Base-by-base conservation (phyloP, 2,797 vertebrate species). In the Chloroceryle amazona region DNA sequence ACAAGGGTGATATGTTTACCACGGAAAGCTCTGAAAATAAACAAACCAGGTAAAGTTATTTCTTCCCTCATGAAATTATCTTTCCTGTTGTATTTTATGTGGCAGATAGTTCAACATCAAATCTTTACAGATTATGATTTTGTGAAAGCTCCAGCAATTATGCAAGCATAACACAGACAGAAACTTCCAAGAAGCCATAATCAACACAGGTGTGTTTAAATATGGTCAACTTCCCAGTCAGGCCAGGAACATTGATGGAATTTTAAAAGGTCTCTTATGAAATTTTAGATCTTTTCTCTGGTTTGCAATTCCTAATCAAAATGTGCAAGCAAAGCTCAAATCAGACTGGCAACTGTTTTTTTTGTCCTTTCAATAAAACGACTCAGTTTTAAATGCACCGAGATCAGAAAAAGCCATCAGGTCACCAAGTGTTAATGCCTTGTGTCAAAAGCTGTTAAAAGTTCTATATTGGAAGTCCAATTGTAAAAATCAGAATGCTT, bases 1-100 rank as follows among this genome's bases (percentile, higher is more conserved):
- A 99, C 99, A 94, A 99, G 98, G 14, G 99, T 99, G 95, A 99
- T 99, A 91, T 99, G 99, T 93, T 99, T 99, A 90, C 99, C 99
- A 86, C 99, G 98, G 97, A 99, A 99, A 94, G 99, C 99, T 98
- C 99, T 99, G 98, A 21, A 96, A 91, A 87, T 6, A 91, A 83
- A 89, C 12, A 86, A 35, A 49, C 10, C 81, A 84, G 15, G 6
- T 61, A 7, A 61, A 72, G 51, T 84, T 55, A 80, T 8, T 66
- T 92, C n/a, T 84, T 16, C 6, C 42, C 22, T 71, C 39, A 31
- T 18, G 14, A 55, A 81, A n/a, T 52, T 33, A 5, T 86, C 92
- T 81, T 55, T 68, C 22, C 33, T 5, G 35, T 54, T 37, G 35
- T 37, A 58, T 81, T 87, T 89, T 54, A 46, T 46, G 75, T 3